phyloP scores from a whole-genome alignment of 2,888 invertebrate genomes.

The Tolmerus cingulatus region DNA sequence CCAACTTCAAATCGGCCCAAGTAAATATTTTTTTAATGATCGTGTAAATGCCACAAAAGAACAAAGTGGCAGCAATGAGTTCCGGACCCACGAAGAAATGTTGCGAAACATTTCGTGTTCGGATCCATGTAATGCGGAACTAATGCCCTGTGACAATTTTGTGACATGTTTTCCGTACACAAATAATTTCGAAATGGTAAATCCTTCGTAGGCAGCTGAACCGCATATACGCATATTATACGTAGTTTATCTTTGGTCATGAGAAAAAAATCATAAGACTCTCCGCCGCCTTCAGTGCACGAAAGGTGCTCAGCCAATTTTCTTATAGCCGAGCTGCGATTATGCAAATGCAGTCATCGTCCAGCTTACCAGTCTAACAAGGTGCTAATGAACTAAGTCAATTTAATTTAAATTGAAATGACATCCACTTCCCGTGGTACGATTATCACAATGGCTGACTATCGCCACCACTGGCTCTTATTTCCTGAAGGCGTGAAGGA shows the following conservation, averaged over 20 bases:
- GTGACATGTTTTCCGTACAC: constrained; percentile 44
- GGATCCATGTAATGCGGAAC: constrained; percentile 37
- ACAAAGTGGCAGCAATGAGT: neutral
- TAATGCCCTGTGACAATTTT: constrained; percentile 38
- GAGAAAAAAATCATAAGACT: neutral
- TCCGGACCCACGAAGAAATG: neutral
- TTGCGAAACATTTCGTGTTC: constrained; percentile 5
- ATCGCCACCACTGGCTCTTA: constrained; percentile 1
- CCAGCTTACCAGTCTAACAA: neutral
- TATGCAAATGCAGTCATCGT: constrained; percentile 7
- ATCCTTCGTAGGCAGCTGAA: neutral
- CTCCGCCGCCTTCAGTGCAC: neutral
- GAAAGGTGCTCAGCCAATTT: neutral
- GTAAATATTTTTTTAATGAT: constrained; percentile 39
- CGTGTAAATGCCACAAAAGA: constrained; percentile 22
- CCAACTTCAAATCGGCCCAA: neutral
- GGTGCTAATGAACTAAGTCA: constrained; percentile 35
- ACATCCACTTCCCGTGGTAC: neutral
- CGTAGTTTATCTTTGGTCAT: neutral
- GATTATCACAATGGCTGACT: constrained; percentile 4
- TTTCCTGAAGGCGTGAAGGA: constrained; percentile 11
- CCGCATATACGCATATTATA: neutral
- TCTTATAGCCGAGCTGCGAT: neutral
- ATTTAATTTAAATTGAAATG: constrained; percentile 27
- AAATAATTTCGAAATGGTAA: constrained; percentile 1